Evolutionary conservation across 2,797 vertebrate genomes (phyloP).

Genomic region (Pithecia hirsuta): DNA sequence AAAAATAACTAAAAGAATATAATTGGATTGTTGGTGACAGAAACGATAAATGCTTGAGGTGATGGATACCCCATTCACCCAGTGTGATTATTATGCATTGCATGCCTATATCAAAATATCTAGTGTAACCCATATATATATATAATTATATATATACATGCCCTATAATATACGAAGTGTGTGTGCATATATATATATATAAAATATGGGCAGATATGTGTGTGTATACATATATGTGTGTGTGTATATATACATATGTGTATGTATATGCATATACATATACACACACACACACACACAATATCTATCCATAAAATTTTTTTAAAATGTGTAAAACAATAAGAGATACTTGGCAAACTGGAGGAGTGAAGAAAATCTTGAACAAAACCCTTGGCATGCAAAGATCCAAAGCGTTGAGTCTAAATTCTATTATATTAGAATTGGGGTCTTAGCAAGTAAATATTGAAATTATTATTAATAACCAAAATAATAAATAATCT

Average conservation of each 20-base stretch:
- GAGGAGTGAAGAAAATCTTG: background rate
- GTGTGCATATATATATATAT: no score
- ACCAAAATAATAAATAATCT: background rate
- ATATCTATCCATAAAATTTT: no score
- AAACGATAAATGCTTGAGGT: background rate
- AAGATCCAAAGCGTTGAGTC: background rate
- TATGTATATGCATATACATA: no score
- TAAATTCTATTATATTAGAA: background rate
- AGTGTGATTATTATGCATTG: background rate
- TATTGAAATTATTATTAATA: background rate
- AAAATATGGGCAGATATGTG: no score
- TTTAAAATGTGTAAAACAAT: no score
- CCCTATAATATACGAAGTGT: no score
- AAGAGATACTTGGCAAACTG: background rate
- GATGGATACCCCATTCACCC: background rate
- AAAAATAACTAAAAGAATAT: background rate
- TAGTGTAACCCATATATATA: background rate
- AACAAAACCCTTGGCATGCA: background rate
- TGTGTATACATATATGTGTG: no score
- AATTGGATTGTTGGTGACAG: background rate
- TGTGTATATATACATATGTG: no score
- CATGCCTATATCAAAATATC: background rate
- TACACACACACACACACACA: no score
- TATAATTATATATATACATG: no score
- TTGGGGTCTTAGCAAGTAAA: background rate